phyloP scores from a whole-genome alignment of 2,888 invertebrate genomes.

The Drosophila infuscata region DNA sequence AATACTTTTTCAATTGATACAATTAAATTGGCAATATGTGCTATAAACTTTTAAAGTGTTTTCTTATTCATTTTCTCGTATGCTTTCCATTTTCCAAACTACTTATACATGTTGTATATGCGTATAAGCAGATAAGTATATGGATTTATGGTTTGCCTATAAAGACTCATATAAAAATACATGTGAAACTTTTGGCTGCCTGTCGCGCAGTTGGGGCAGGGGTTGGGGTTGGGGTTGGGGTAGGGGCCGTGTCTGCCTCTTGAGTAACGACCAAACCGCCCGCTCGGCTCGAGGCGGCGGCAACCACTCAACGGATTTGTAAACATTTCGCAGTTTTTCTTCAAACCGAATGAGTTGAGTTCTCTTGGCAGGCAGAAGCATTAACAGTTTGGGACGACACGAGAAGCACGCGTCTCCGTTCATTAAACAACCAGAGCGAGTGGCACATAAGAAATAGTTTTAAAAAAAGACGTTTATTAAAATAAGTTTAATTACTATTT shows the following conservation, averaged over 20 bases:
- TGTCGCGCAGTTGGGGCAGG: slow-evolving; percentile 14
- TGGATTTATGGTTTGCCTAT: slow-evolving; percentile 56
- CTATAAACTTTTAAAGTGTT: slow-evolving; percentile 33
- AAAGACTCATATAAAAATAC: slow-evolving; percentile 68
- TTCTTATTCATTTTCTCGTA: slow-evolving; percentile 11
- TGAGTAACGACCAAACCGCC: slow-evolving; percentile 52
- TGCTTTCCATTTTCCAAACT: slow-evolving; percentile 28
- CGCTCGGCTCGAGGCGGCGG: slow-evolving; percentile 32
- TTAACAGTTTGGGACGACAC: slow-evolving; percentile 65
- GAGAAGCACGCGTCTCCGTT: slow-evolving; percentile 56
- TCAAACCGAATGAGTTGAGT: slow-evolving; percentile 54
- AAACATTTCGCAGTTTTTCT: slow-evolving; percentile 69
- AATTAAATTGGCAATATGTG: slow-evolving; percentile 35
- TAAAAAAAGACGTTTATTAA: slow-evolving; percentile 19
- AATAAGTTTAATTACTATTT: slow-evolving; percentile 15
- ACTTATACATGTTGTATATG: slow-evolving; percentile 33
- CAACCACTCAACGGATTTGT: slow-evolving; percentile 74
- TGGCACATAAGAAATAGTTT: slow-evolving; percentile 23
- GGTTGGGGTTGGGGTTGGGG: slow-evolving; percentile 5
- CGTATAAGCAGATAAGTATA: slow-evolving; percentile 41
- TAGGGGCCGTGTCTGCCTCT: slow-evolving; percentile 40
- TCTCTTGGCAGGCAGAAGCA: slow-evolving; percentile 51
- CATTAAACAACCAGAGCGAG: slow-evolving; percentile 19
- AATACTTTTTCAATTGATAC: slow-evolving; percentile 24
- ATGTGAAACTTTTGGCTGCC: slow-evolving; percentile 27